Evolutionary conservation across 2,797 vertebrate species (phyloP).

Genomic region (Pangasius krempfi): DNA sequence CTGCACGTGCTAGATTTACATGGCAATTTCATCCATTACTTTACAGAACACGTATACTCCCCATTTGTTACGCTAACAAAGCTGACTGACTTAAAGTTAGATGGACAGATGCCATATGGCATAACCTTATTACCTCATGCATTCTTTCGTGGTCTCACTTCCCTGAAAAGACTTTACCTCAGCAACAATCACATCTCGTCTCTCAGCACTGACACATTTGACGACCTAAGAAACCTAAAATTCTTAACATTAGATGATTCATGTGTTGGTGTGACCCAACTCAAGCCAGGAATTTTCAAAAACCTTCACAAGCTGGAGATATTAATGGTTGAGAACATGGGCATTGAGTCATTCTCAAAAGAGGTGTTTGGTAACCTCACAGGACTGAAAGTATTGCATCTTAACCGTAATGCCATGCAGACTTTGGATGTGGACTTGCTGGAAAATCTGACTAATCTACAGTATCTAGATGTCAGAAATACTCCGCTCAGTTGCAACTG

Average conservation of each 20-base stretch:
- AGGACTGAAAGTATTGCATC: slow-evolving; percentile 65
- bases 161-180: slow-evolving; percentile 71
- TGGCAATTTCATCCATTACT: slow-evolving; percentile 71
- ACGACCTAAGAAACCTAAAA: slow-evolving; percentile 74
- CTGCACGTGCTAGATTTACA: slow-evolving; percentile 76
- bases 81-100: slow-evolving; percentile 76
- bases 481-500: slow-evolving; percentile 83
- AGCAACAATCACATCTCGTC: slow-evolving; percentile 73
- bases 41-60: slow-evolving; percentile 54
- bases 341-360: slow-evolving; percentile 75
- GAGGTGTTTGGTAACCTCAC: slow-evolving; percentile 83
- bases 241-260: slow-evolving; percentile 75
- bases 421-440: slow-evolving; percentile 69
- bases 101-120: slow-evolving; percentile 72
- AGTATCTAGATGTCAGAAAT: slow-evolving; percentile 80
- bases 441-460: slow-evolving; percentile 70
- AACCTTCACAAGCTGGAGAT: slow-evolving; percentile 73
- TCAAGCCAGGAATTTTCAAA: slow-evolving; percentile 81
- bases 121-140: slow-evolving; percentile 68
- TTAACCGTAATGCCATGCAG: slow-evolving; percentile 81
- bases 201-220: slow-evolving; percentile 72
- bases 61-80: slow-evolving; percentile 78
- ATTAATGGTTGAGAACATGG: slow-evolving; percentile 80
- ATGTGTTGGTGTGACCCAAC: slow-evolving; percentile 72
- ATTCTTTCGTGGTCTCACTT: slow-evolving; percentile 75